Percentiles rank a stretch among this genome's conserved stretches.
Conservation (phyloP, 2,113 vertebrate species). For the Cettia cetti region DNA sequence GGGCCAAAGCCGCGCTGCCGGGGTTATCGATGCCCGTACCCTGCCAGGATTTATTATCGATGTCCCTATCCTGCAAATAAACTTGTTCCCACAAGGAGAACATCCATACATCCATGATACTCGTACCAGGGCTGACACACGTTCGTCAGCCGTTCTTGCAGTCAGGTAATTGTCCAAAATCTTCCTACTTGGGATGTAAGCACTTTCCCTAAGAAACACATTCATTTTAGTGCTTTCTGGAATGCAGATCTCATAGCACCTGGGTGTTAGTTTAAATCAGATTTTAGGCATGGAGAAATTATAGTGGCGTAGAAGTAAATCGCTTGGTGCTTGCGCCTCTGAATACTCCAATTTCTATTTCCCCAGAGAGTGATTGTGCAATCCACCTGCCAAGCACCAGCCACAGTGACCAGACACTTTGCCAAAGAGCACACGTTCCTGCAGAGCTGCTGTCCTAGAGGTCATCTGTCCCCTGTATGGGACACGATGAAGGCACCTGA, state of each 20-base stretch:
- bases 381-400: rapidly evolving
- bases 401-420: background rate
- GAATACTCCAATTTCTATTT: background rate
- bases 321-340: background rate
- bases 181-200: background rate
- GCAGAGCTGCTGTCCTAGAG: background rate
- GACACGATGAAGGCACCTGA: background rate
- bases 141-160: background rate
- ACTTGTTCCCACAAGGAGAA: too few species aligned
- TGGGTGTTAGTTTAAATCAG: background rate
- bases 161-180: background rate
- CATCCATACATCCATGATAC: rapidly evolving
- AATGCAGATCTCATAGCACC: background rate
- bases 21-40: background rate
- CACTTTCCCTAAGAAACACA: rapidly evolving
- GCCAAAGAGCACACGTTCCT: rapidly evolving
- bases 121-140: too few species aligned
- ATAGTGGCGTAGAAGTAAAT: rapidly evolving
- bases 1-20: background rate
- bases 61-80: background rate
- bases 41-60: background rate
- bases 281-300: background rate
- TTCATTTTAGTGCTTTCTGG: background rate
- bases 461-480: rapidly evolving
- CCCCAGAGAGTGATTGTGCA: background rate